Evolutionary conservation across 1,140 invertebrate genomes (phyloP), one percentile per base, ranked within the genome.

Genomic region (Macrosteles quadrilineatus): DNA sequence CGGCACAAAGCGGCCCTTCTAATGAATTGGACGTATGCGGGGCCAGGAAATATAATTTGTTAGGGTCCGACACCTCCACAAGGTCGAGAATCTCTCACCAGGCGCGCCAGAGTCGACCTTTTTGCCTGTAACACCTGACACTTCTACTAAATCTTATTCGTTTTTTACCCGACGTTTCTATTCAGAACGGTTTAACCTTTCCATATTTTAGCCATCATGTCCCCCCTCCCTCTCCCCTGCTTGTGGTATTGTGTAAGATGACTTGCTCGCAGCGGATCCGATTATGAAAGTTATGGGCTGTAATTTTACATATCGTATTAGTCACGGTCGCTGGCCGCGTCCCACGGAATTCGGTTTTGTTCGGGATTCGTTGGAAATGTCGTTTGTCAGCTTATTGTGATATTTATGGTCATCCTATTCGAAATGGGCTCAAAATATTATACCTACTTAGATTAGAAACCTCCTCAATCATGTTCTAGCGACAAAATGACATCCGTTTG

Each of bases 1-100:
- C 55, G 12, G 55, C 55, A 50, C 47, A 50, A 50, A 50, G 47
- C 47, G 47, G 4, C 47, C 21, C 6, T 23, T n/a, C 55, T 59
- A 59, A 59, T 59, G 55, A 59, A 59, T 59, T 59, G 55, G 23
- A 59, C 55, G 21, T 59, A 59, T 59, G 55, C 55, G 55, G 27
- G 55, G 23, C 55, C 55, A 59, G 21, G 55, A 59, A 59, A 59
- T 59, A 59, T 59, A 59, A 59, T 59, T 59, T 59, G 55, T 59
- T 59, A 59, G 55, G 55, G 55, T 59, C 55, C 55, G 55, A 59
- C 55, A 59, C 55, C 55, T 59, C 55, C 25, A 25, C 27, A 27
- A 59, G 55, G 55, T 25, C 55, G 55, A 59, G 55, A 59, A 27
- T 59, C 55, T 25, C 55, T 9, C 4, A 59, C 55, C 55, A 25